Base-by-base conservation (phyloP, 2,888 invertebrate genomes). In the Cybosia mesomella region DNA sequence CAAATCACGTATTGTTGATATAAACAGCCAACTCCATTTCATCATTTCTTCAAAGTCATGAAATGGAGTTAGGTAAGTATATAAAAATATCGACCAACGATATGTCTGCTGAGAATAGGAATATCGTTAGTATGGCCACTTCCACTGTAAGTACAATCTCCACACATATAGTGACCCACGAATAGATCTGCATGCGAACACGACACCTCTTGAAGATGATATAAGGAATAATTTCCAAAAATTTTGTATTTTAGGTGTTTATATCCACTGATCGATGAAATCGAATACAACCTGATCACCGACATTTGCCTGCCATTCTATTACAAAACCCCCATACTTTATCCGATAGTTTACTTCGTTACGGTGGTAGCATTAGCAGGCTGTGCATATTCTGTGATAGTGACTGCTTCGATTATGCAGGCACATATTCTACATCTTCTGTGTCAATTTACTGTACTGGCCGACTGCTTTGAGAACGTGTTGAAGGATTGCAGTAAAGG, bases 241-340 rank as follows among this genome's bases (percentile, higher is more conserved):
- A 5, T 49, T 54, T 54, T 55, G 4, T 61, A n/a, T 89, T 88
- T 13, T 82, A 93, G 93, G 93, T 88, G 86, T 64, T 76, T 87
- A 18, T 92, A 84, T 53, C 93, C 92, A 3, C 66, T 92, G 54
- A 57, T 92, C n/a, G 94, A 93, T 36, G 92, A 92, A 11, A 53
- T 92, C 5, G 92, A 93, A 0, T 93, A 92, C 80, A 93, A 94
- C 69, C 73, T 93, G 2, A 86, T 89, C 60, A 86, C 91, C 0
- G 83, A 85, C 0, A 74, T 92, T 0, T 83, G 83, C 8, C 60
- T 92, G 0, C 93, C 93, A 0, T 90, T 87, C 67, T 70, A 83
- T 61, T 91, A 89, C 82, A 72, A 77, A 58, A 84, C 83, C 0
- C 82, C 87, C 0, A 10, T 15, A 0, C 58, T 78, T 0, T 94